Evolutionary conservation across 2,888 invertebrate species (phyloP), one percentile per base, ranked within the genome.

Genomic region (Epirrhoe tristata): DNA sequence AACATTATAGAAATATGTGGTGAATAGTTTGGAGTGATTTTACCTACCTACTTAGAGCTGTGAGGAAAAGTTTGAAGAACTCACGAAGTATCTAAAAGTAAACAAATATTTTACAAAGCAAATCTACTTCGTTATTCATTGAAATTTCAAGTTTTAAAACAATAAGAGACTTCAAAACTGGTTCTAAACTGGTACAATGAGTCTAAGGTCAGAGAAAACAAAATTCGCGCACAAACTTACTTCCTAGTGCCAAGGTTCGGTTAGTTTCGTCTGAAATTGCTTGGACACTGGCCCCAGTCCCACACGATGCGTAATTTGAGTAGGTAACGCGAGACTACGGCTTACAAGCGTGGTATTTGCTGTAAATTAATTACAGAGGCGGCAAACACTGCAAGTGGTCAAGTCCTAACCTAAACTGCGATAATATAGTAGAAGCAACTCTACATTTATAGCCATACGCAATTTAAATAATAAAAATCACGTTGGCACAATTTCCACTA

Each of bases 171-270:
- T 55, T 24, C 51, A 0, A 74, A 73, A 76, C 76, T 59, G 67
- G 74, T 77, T 76, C 8, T 46, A 14, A 24, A 24, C 51, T 36
- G 51, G 51, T 71, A 34, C 52, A 67, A 62, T 10, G 10, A 63
- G 51, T 67, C 0, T 74, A 69, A 57, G 71, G 67, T 72, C 73
- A 74, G 8, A 12, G 54, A 10, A 6, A 53, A n/a, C 57, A 48
- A 70, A 71, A 74, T 66, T 76, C 71, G 55, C 8, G 46, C 16
- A 36, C 24, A 24, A 24, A 46, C 5, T 54, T n/a, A 74, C 63
- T 76, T 74, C 72, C 67, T 73, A 32, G 46, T 67, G n/a, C 39
- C n/a, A 14, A 32, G 16, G 4, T 43, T n/a, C 4, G 0, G 34
- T 52, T 51, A 2, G 10, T 17, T n/a, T 32, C 36, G 50, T 4